Evolutionary conservation across 2,113 vertebrate genomes (phyloP).

Genomic region (Acanthochromis polyacanthus): DNA sequence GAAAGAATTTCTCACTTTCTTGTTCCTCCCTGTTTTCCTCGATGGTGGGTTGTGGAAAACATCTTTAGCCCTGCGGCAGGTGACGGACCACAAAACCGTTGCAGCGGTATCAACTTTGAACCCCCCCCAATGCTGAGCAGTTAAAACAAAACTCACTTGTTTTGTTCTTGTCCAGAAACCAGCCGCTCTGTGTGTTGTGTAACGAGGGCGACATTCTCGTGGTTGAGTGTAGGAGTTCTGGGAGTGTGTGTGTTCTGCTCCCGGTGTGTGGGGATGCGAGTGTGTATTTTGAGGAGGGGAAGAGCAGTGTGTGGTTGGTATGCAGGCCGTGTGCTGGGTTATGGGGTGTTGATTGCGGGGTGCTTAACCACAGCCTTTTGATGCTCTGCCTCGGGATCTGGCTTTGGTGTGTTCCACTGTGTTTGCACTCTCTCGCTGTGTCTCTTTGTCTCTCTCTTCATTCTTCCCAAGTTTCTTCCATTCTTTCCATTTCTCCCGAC

Average conservation of each 20-base stretch:
- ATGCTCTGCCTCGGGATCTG: constrained; percentile 71
- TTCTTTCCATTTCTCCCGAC: not conserved
- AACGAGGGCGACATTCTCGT: constrained; percentile 60
- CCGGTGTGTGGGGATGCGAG: constrained; percentile 1
- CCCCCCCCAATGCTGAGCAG: constrained; percentile 47
- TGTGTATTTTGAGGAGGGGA: constrained; percentile 52
- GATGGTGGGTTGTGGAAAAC: constrained; percentile 34
- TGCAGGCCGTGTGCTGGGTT: constrained; percentile 73
- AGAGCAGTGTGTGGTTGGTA: constrained; percentile 66
- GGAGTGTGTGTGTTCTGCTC: constrained; percentile 40
- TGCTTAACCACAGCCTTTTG: constrained; percentile 73
- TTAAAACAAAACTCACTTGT: constrained; percentile 61
- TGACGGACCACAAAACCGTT: constrained; percentile 46
- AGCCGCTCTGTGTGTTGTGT: constrained; percentile 47
- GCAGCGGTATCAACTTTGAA: constrained; percentile 55
- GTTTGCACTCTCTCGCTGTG: constrained; percentile 51
- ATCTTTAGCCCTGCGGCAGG: constrained; percentile 48
- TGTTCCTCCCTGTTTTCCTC: constrained; percentile 50
- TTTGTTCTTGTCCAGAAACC: constrained; percentile 58
- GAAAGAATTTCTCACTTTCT: constrained; percentile 41
- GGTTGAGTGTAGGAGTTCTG: constrained; percentile 44
- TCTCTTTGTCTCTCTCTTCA: constrained; percentile 27
- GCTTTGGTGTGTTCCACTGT: constrained; percentile 57
- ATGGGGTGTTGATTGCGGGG: constrained; percentile 84
- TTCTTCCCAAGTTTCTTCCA: not conserved